These are phyloP conservation scores for Caenorhabditis inopinata DNA, from an alignment of 1,140 invertebrate species.

Conservation along the genomic window DNA sequence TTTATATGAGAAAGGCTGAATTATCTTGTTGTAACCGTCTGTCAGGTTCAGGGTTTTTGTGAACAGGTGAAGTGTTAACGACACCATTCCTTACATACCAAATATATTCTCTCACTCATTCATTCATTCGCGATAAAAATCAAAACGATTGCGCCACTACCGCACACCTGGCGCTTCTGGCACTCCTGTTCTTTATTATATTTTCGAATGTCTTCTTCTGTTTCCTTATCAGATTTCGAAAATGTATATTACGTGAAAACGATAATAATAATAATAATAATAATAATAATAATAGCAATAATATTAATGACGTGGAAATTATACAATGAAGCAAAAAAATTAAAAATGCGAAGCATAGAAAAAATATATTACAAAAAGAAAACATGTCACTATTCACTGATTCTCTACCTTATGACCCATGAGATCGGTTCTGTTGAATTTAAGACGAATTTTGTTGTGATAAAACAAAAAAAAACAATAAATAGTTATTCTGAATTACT, in stretches of 20 bases:
- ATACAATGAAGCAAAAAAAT: slow-evolving; percentile 17
- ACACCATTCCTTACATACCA: background rate
- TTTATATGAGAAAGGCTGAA: background rate
- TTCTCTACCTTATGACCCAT: background rate
- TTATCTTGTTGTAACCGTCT: background rate
- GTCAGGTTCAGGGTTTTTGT: background rate
- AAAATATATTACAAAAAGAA: background rate
- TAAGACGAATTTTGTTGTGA: background rate
- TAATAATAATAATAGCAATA: slow-evolving; percentile 16
- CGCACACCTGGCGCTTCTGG: slow-evolving; percentile 4
- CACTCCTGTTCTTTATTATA: background rate
- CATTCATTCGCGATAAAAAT: slow-evolving; percentile 8
- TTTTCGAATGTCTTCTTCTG: background rate
- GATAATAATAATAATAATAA: slow-evolving; percentile 10
- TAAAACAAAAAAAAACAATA: background rate
- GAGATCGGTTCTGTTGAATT: background rate
- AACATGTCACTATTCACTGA: too few species aligned
- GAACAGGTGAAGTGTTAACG: slow-evolving; percentile 32
- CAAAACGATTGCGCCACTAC: background rate
- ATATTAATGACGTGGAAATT: slow-evolving; percentile 27
- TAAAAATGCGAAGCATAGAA: background rate
- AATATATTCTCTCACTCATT: background rate
- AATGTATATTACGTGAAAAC: background rate
- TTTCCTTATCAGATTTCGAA: slow-evolving; percentile 20
- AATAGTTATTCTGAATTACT: background rate